Conservation (phyloP, 2,113 vertebrate species). For the Phasianus colchicus region DNA sequence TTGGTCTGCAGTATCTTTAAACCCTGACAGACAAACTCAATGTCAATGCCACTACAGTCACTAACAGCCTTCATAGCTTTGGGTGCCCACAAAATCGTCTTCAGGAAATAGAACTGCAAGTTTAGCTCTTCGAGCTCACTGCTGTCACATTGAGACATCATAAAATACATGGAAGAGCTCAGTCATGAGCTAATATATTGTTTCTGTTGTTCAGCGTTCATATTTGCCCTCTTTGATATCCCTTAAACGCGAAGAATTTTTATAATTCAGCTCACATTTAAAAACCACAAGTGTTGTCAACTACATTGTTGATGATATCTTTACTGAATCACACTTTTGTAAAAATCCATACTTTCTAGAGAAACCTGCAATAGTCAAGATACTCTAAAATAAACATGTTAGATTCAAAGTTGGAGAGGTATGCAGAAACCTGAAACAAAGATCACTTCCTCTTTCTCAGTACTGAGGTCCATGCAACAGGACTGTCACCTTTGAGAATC, state of each 20-base stretch:
- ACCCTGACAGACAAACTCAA: background rate
- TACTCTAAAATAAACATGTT: background rate
- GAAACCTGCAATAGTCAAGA: constrained; percentile 15
- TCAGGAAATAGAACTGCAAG: background rate
- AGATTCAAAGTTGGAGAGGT: background rate
- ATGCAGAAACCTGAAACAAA: background rate
- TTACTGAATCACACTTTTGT: constrained; percentile 26
- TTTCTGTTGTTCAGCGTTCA: background rate
- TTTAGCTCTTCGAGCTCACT: background rate
- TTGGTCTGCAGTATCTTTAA: background rate
- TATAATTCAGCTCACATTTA: background rate
- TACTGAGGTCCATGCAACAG: constrained; percentile 14
- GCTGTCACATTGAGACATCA: background rate
- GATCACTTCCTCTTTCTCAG: background rate
- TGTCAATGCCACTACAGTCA: background rate
- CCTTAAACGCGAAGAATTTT: constrained; percentile 13
- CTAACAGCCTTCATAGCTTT: background rate
- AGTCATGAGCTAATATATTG: background rate
- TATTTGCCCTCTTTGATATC: background rate
- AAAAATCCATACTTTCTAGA: constrained; percentile 44
- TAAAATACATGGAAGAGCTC: background rate
- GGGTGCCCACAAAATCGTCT: background rate
- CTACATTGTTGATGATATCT: constrained; percentile 29
- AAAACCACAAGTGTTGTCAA: constrained; percentile 27
- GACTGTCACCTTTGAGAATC: constrained; percentile 5